These are phyloP conservation scores for Sinocyclocheilus anophthalmus DNA, from an alignment of 2,113 vertebrate species.

Conservation along the genomic window DNA sequence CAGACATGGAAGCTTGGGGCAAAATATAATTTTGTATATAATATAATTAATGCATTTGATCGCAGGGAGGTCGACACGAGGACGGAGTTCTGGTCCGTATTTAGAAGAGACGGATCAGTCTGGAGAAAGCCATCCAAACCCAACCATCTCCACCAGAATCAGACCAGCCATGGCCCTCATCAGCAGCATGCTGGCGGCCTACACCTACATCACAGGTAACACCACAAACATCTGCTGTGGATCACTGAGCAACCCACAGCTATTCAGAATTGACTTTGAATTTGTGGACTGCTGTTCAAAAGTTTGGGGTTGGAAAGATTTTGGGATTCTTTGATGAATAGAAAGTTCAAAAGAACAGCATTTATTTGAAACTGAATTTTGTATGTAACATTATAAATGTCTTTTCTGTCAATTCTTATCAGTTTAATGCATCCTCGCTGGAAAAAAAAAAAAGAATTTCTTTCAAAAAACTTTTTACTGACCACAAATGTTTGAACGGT, in stretches of 20 bases:
- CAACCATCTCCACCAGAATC: conserved; percentile 70
- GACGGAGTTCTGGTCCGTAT: conserved; percentile 7
- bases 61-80: conserved; percentile 50
- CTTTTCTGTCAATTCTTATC: too few relatives aligned
- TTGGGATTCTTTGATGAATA: too few relatives aligned
- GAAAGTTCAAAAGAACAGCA: too few relatives aligned
- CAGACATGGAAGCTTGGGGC: not conserved
- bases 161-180: conserved; percentile 86
- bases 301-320: not conserved
- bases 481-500: too few relatives aligned
- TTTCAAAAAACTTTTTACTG: too few relatives aligned
- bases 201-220: conserved; percentile 84
- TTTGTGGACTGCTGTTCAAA: not conserved
- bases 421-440: too few relatives aligned
- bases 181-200: conserved; percentile 90
- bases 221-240: not conserved
- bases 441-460: too few relatives aligned
- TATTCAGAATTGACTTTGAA: not conserved
- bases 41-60: not conserved
- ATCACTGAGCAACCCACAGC: not conserved
- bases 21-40: not conserved
- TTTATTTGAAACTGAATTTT: too few relatives aligned
- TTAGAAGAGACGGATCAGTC: conserved; percentile 12
- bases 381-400: too few relatives aligned
- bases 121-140: conserved; percentile 62